phyloP scores from a whole-genome alignment of 2,113 vertebrate species.

The Apteryx mantelli region DNA sequence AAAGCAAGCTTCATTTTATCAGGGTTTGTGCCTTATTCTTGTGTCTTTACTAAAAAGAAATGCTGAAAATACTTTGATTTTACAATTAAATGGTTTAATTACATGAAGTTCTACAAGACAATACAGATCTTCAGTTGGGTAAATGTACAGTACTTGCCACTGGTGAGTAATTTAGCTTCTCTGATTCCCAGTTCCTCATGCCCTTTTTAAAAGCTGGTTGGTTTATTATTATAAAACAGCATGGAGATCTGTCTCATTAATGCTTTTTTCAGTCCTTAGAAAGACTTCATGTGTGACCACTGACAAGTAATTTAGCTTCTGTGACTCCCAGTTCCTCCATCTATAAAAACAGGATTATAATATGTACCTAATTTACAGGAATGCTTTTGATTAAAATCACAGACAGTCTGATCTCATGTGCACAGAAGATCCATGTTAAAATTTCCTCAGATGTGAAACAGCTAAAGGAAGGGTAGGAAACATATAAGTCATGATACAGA shows the following conservation, averaged over 20 bases:
- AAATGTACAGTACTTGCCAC: neutral
- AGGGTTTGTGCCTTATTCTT: neutral
- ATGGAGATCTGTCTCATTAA: neutral
- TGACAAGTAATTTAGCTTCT: neutral
- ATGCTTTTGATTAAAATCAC: neutral
- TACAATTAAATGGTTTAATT: neutral
- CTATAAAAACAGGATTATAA: neutral
- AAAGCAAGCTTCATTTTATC: neutral
- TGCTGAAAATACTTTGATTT: neutral
- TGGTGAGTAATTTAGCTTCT: neutral
- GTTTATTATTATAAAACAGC: no score
- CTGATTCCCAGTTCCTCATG: neutral
- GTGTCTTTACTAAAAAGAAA: neutral
- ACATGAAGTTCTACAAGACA: neutral
- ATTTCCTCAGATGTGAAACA: neutral
- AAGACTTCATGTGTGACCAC: neutral
- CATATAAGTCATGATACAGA: neutral
- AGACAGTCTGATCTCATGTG: no score
- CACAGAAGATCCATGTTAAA: neutral
- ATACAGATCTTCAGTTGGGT: neutral
- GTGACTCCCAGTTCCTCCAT: neutral
- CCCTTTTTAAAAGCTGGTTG: no score
- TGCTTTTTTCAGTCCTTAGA: neutral
- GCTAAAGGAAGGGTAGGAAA: neutral
- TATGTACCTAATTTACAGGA: neutral